Base-by-base conservation (phyloP, 2,888 invertebrate species). In the Lycia hirtaria region DNA sequence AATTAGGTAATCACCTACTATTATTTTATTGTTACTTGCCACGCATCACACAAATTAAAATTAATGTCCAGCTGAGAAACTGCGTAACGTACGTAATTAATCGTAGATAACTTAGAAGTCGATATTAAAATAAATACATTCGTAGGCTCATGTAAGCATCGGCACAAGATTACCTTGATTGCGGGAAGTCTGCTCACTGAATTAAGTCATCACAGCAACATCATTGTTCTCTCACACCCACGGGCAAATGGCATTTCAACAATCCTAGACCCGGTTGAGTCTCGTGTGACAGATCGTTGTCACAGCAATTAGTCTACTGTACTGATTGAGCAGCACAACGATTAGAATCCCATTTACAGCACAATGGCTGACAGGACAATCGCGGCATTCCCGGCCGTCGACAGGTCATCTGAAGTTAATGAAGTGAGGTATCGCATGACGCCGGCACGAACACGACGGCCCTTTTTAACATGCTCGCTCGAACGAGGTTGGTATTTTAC, bases 261-360 rank as follows among this genome's bases (percentile, higher is more conserved):
- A 52, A 43, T 44, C 38, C 22, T 19, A 32, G 50, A 43, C n/a
- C 14, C 37, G 41, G 43, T 51, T 35, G 45, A 49, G 45, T 56
- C 52, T 32, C 40, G 60, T 59, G 63, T 53, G 62, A 62, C 63
- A 67, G 63, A 61, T 65, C 41, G 53, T 56, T 65, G 65, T 65
- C 60, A 50, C 58, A 26, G 56, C 65, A 65, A 67, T 67, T 67
- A 67, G 61, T 62, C 60, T 14, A 26, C 53, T 35, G 53, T 56
- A 14, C 19, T 64, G 63, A 68, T 71, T 68, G 68, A 66, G 63
- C 56, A 49, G 57, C 12, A 38, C 35, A 58, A 57, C 62, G 53
- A 71, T 75, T 70, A 71, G 65, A 71, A 68, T 67, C 69, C 72
- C 63, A 68, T 76, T 73, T 64, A 59, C 53, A 58, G 67, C 28